Evolutionary conservation across 2,113 vertebrate species (phyloP), one percentile per base, ranked within the genome.

Genomic region (Calonectris borealis): DNA sequence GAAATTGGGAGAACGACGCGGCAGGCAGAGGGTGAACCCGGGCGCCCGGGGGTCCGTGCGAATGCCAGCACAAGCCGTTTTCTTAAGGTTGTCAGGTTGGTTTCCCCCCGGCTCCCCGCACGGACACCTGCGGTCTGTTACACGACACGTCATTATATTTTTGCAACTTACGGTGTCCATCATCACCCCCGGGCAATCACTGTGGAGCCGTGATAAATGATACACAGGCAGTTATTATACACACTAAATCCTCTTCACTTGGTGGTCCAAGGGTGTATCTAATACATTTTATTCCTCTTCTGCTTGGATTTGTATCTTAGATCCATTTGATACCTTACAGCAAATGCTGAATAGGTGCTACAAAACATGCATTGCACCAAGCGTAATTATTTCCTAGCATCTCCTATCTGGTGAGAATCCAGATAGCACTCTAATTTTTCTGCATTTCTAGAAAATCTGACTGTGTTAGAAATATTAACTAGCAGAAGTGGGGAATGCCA

Each of bases 121-220:
- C 0, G 0, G 87, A 95, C 96, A 96, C 97, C 97, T 97, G 97
- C 1, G 34, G 49, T 57, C 93, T 91, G 66, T 97, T 97, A 66
- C 75, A 31, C 11, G 72, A 95, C 96, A 96, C 88, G 1, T 96
- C 95, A 32, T 94, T 94, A 72, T 60, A 15, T 65, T 75, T 94
- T 90, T 46, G 82, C 91, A 86, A 76, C 86, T 79, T 44, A 60
- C 1, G 49, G 93, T 90, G 91, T 96, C 96, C 93, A 57, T 97
- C 96, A 92, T 84, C 97, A 92, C 96, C 92, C 87, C 2, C 36
- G 2, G 89, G 90, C 95, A 94, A 88, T 97, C 88, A 3, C 76
- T 26, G 68, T 2, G 6, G 18, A 2, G 80, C 93, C 8, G 7
- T 80, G 95, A 96, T 92, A 79, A 44, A 88, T 58, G 94, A 86